Evolutionary conservation across 2,113 vertebrate species (phyloP).

Genomic region (Oreotragus oreotragus): DNA sequence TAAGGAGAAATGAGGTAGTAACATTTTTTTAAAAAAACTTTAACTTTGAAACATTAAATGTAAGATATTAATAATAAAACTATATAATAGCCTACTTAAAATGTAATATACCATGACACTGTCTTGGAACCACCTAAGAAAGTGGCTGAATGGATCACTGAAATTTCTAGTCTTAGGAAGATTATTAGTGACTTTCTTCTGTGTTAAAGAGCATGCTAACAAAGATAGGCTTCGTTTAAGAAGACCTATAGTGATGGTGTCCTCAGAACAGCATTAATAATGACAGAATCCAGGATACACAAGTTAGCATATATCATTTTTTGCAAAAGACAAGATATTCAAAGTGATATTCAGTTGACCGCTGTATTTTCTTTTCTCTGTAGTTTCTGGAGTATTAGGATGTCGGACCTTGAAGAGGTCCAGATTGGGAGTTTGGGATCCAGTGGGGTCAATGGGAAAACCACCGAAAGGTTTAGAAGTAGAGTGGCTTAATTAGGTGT

Average conservation of each 20-base stretch:
- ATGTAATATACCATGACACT: background rate
- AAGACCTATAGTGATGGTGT: background rate
- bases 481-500: background rate
- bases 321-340: background rate
- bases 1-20: background rate
- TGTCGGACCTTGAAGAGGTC: background rate
- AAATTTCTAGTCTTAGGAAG: background rate
- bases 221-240: background rate
- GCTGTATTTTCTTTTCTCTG: background rate
- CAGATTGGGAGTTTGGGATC: background rate
- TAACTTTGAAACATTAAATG: background rate
- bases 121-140: conserved; percentile 19
- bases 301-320: background rate
- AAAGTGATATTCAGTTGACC: background rate
- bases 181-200: conserved; percentile 27
- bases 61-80: conserved; percentile 1
- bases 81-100: background rate
- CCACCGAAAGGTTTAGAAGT: background rate
- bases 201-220: background rate
- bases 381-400: background rate
- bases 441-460: conserved; percentile 2
- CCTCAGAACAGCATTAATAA: background rate
- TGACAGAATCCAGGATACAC: background rate
- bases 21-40: background rate
- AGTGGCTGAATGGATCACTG: background rate